Percentiles rank a stretch among this genome's conserved stretches.
phyloP scores from a whole-genome alignment of 2,797 vertebrate species.

The Xenopus petersii region DNA sequence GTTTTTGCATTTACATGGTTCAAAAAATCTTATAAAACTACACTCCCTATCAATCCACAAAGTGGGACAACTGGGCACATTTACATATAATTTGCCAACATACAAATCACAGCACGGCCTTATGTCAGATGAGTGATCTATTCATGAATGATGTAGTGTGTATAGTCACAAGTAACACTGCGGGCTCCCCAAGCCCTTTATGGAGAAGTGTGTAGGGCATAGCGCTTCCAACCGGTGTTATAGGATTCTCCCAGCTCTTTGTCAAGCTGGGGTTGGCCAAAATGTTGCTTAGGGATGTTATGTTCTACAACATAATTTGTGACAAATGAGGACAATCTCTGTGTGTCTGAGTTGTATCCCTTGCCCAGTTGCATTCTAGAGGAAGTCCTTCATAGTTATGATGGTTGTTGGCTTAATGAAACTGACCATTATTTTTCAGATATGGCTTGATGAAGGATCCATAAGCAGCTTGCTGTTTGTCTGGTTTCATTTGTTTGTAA shows the following conservation, averaged over 20 bases:
- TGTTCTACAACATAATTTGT: too few relatives aligned
- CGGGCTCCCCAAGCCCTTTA: neutral
- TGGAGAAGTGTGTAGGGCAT: neutral
- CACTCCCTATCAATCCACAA: neutral
- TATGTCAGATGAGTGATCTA: neutral
- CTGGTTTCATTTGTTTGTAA: neutral
- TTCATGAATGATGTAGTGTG: neutral
- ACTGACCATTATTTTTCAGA: constrained; percentile 22
- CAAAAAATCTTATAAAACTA: neutral
- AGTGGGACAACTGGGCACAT: neutral
- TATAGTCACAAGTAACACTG: neutral
- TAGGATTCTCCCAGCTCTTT: neutral
- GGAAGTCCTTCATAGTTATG: too few relatives aligned
- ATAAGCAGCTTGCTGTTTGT: constrained; percentile 4
- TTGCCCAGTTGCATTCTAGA: too few relatives aligned
- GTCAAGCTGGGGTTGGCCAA: too few relatives aligned
- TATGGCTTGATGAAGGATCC: constrained; percentile 18
- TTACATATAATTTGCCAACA: neutral
- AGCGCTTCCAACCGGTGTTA: neutral
- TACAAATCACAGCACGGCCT: neutral
- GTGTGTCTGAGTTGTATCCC: too few relatives aligned
- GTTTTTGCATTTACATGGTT: too few relatives aligned
- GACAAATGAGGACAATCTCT: too few relatives aligned
- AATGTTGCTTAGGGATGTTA: too few relatives aligned
- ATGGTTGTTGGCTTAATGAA: neutral